Percentiles rank a stretch among this genome's conserved stretches.
Conservation (phyloP, 1,140 invertebrate species). For the Coelopa frigida region DNA sequence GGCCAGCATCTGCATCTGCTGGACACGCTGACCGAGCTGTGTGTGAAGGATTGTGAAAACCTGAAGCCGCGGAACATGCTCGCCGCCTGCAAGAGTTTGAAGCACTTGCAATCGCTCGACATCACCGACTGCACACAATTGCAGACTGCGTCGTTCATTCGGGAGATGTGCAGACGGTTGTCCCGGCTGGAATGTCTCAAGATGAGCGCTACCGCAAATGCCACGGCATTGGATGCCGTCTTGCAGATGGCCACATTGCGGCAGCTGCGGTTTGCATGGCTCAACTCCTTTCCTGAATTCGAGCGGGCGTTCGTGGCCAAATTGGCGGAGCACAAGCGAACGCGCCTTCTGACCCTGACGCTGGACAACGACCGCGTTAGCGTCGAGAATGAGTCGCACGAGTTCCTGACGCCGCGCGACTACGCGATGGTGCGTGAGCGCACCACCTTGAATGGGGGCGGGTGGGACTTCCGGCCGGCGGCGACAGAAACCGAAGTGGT, state of each 20-base stretch:
- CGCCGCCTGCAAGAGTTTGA: background rate
- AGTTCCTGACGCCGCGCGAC: background rate
- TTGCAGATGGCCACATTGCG: conserved; percentile 3
- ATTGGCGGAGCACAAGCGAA: background rate
- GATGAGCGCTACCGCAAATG: conserved; percentile 2
- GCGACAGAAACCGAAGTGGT: conserved; percentile 1
- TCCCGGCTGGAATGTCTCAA: background rate
- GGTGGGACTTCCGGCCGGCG: no score
- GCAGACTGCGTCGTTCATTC: conserved; percentile 1
- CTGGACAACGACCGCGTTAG: conserved; percentile 8
- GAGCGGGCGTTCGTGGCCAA: background rate
- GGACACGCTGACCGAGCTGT: background rate
- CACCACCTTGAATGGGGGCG: conserved; percentile 3
- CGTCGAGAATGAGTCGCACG: conserved; percentile 5
- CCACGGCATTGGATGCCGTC: background rate
- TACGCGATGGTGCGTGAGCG: conserved; percentile 9
- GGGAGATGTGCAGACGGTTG: background rate
- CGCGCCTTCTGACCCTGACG: background rate
- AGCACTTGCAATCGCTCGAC: conserved; percentile 1
- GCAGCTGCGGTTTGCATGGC: conserved; percentile 7
- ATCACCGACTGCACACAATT: conserved; percentile 7
- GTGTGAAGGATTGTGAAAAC: conserved; percentile 6
- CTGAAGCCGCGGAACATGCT: background rate
- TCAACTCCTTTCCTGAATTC: conserved; percentile 8
- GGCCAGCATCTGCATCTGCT: conserved; percentile 6